phyloP scores from a whole-genome alignment of 1,140 invertebrate species.

The Lepidurus couesii region DNA sequence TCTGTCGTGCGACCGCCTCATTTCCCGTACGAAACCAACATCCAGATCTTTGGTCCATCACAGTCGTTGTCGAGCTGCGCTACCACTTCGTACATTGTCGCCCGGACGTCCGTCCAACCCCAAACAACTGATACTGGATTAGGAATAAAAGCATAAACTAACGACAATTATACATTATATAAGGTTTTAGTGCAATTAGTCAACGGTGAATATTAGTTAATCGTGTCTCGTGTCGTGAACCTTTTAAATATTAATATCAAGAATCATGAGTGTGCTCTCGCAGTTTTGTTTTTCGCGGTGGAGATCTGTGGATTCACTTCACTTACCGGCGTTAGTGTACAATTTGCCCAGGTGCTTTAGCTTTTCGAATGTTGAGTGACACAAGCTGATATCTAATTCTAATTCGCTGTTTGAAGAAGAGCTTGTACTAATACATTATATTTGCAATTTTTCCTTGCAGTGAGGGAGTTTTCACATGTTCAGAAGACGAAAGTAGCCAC shows the following conservation, averaged over 20 bases:
- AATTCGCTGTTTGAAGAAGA: too few relatives aligned
- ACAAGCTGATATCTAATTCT: too few relatives aligned
- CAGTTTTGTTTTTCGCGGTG: constrained; percentile 33
- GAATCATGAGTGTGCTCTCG: constrained; percentile 32
- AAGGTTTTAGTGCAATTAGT: too few relatives aligned
- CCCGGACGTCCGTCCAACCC: not conserved
- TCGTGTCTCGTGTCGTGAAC: not conserved
- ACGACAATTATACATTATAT: too few relatives aligned
- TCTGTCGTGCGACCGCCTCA: not conserved
- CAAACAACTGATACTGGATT: too few relatives aligned
- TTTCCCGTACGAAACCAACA: not conserved
- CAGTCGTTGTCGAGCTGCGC: not conserved
- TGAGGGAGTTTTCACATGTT: constrained; percentile 32
- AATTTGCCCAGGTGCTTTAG: constrained; percentile 30
- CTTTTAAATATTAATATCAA: not conserved
- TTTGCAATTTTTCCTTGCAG: constrained; percentile 17
- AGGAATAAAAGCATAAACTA: too few relatives aligned
- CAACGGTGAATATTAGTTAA: not conserved
- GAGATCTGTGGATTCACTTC: constrained; percentile 32
- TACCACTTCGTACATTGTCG: not conserved
- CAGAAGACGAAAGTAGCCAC: constrained; percentile 30
- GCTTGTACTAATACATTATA: not conserved
- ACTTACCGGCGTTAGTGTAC: constrained; percentile 27
- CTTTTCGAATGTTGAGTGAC: not conserved
- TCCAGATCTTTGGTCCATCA: not conserved